phyloP scores from a whole-genome alignment of 2,797 vertebrate genomes.

The Tapera naevia region DNA sequence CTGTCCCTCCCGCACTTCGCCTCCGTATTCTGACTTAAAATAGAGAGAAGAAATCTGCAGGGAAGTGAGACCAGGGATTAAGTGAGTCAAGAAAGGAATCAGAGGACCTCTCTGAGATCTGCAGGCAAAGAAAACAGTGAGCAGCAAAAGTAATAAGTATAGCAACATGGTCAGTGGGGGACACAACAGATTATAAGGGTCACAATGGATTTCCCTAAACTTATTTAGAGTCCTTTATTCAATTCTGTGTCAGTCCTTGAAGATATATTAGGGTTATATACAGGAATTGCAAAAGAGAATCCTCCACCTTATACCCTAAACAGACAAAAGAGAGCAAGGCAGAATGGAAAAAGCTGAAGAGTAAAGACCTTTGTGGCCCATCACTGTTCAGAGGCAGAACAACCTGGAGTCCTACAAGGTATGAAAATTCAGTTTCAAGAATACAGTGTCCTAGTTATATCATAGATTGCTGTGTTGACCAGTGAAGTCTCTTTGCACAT shows the following conservation, averaged over 20 bases:
- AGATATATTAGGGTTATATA: background rate
- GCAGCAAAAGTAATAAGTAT: constrained; percentile 46
- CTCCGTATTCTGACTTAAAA: constrained; percentile 63
- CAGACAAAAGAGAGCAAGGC: background rate
- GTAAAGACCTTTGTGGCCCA: background rate
- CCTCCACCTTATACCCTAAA: background rate
- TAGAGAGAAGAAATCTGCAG: constrained; percentile 58
- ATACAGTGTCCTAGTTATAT: background rate
- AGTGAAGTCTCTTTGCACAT: background rate
- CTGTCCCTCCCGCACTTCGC: constrained; percentile 36
- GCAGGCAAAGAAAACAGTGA: constrained; percentile 15
- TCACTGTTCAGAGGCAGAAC: background rate
- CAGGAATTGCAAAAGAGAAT: background rate
- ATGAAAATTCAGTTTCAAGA: background rate
- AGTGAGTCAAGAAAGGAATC: constrained; percentile 59
- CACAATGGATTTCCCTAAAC: background rate
- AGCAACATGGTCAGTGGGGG: background rate
- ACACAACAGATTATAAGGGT: background rate
- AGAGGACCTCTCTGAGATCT: constrained; percentile 47
- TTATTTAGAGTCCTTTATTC: background rate
- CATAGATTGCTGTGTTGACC: background rate
- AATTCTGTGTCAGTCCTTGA: background rate
- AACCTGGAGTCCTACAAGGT: background rate
- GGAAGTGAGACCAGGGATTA: constrained; percentile 50
- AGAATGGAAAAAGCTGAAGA: background rate